Base-by-base conservation (phyloP, 1,140 invertebrate species). In the Hycleus cichorii region DNA sequence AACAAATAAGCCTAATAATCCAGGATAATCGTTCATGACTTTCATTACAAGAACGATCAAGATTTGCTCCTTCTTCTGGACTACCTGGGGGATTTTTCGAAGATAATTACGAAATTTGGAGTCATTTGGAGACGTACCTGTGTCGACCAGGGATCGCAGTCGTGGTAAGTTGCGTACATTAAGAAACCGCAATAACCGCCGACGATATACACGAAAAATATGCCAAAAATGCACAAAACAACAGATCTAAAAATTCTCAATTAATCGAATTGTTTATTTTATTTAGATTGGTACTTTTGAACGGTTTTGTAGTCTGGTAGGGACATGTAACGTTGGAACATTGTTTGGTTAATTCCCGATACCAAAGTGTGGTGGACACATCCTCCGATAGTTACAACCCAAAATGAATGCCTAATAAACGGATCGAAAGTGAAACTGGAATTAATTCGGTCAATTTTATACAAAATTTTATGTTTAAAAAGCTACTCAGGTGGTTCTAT, bases 131-230 rank as follows among this genome's bases (percentile, higher is more conserved):
- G 32, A 32, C 32, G 32, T 32, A 32, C 78, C 62, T 80, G 75
- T 6, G 78, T 77, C 12, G 73, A 63, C 26, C 89, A 69, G 0
- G 87, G 87, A 74, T 90, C 88, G 70, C 88, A 90, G 11, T 83
- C 76, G 42, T 78, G 72, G 69, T 89, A 90, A 10, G 81, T 78
- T 0, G 84, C 85, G 64, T 83, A 90, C 62, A 90, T 82, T 2
- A 88, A 80, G n/a, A 90, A 76, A 10, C 89, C 89, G 9, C 77
- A 81, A 38, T 81, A 78, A 50, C 77, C 77, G 59, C 69, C 49
- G 26, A 78, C 49, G 3, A 75, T 61, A 58, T 78, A 78, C 65
- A 78, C 75, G 4, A 77, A 53, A 46, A 74, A 73, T 7, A 79
- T 73, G 32, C 76, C 75, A 1, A 18, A 32, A 71, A 48, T 49